Base-by-base conservation (phyloP, 2,113 vertebrate genomes). In the Piaya cayana region DNA sequence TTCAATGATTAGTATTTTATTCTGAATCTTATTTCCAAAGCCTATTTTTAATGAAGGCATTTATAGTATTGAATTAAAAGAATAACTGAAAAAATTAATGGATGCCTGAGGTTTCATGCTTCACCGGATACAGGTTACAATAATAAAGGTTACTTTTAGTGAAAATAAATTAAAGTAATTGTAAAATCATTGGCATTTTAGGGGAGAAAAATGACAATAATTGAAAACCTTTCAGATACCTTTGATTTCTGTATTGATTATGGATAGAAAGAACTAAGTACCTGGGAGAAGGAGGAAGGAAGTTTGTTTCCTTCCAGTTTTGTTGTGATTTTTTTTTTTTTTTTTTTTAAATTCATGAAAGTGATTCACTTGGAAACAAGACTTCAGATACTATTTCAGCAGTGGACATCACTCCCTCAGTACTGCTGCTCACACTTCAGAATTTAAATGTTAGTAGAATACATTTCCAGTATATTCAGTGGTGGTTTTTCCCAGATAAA, bases 11-110 rank as follows among this genome's bases (percentile, higher is more conserved):
- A 90, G 62, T 87, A 93, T 96, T 96, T 96, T 92, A 91, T 94
- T 94, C 45, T 78, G 79, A 91, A 86, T 37, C n/a, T 96, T 96
- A 93, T 94, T 97, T 96, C 86, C 95, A 71, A 29, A 70, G 79
- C 62, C 16, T 16, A 74, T 77, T 92, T 96, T 94, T 95, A 96
- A 96, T 92, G 68, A 96, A 94, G 68, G 60, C 18, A 90, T 97
- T 67, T 95, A 56, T 92, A 94, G 96, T 96, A 58, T 94, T 94
- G 52, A 94, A 94, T 92, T 92, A 72, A 52, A 95, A 71, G 69
- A 95, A 83, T 85, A 96, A 95, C 93, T 12, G 7, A 95, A 60
- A 84, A 16, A 87, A 68, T 84, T 78, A 94, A 93, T 68, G 32
- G 49, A 76, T 94, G 34, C n/a, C 67, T 90, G 76, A 84, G 15